Conservation (phyloP, 2,888 invertebrate species). For the Ichneumon xanthorius region DNA sequence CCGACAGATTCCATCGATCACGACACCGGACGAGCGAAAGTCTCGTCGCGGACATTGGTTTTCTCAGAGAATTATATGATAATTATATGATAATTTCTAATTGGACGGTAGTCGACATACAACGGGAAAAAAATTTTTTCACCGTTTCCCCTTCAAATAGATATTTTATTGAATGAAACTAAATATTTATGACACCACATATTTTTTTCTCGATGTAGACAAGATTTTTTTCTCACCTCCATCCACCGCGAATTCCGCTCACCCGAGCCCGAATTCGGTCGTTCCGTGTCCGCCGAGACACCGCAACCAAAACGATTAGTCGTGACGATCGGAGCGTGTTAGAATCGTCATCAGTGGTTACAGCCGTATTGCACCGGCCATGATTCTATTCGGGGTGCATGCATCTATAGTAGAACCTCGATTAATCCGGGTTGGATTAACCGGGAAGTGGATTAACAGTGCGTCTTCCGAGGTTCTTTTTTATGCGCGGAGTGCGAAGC, state of each 20-base stretch:
- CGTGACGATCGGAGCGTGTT: slow-evolving; percentile 33
- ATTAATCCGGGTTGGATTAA: no score
- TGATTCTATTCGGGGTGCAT: not conserved
- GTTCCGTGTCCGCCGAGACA: not conserved
- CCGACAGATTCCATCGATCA: not conserved
- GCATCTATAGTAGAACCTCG: not conserved
- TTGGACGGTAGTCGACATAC: not conserved
- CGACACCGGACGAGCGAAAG: slow-evolving; percentile 42
- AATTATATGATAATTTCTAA: slow-evolving; percentile 19
- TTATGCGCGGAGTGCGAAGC: no score
- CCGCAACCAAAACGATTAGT: slow-evolving; percentile 10
- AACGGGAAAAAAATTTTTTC: no score
- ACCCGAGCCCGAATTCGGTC: not conserved
- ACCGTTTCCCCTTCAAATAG: no score
- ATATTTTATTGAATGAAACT: no score
- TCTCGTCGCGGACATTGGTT: slow-evolving; percentile 6
- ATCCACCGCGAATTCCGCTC: not conserved
- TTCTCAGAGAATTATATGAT: not conserved
- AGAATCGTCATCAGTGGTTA: slow-evolving; percentile 37
- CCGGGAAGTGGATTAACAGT: no score
- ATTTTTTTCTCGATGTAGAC: no score
- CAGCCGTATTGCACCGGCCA: slow-evolving; percentile 1
- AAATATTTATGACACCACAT: no score
- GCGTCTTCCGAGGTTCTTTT: no score
- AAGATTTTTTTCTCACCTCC: not conserved